phyloP scores from a whole-genome alignment of 1,140 invertebrate genomes.

The Cyphomyrmex costatus region DNA sequence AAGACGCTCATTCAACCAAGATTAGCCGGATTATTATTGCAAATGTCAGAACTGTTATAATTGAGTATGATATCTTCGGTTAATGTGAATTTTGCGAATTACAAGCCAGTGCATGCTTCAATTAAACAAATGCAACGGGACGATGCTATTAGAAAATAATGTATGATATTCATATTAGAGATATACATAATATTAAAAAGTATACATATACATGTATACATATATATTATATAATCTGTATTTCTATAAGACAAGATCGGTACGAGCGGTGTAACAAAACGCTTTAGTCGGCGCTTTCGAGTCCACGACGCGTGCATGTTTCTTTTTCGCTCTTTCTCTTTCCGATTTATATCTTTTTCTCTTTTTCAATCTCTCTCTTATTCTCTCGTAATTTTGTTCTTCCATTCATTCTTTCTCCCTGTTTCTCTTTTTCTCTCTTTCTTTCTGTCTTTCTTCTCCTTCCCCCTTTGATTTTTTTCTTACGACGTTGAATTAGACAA shows the following conservation, averaged over 20 bases:
- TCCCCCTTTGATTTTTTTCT: conserved; percentile 11
- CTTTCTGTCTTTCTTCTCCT: not conserved
- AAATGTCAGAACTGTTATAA: not conserved
- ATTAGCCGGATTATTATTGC: conserved; percentile 27
- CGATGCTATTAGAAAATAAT: conserved; percentile 61
- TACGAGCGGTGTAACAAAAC: conserved; percentile 79
- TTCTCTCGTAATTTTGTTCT: conserved; percentile 13
- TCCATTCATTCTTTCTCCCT: conserved; percentile 54
- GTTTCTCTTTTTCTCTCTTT: conserved; percentile 54
- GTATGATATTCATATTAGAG: conserved; percentile 34
- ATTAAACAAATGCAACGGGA: conserved; percentile 35
- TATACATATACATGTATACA: conserved; percentile 26
- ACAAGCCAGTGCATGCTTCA: not conserved
- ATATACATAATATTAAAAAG: too few relatives aligned
- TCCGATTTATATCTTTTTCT: conserved; percentile 39
- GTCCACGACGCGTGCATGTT: conserved; percentile 77
- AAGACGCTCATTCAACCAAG: conserved; percentile 5
- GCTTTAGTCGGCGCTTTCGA: conserved; percentile 78
- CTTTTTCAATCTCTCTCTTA: conserved; percentile 41
- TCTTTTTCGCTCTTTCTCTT: conserved; percentile 66
- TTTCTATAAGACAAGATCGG: conserved; percentile 50
- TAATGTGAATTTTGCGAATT: conserved; percentile 49
- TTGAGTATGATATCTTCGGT: not conserved
- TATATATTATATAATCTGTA: conserved; percentile 40
- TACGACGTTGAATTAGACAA: conserved; percentile 34